Percentiles rank a stretch among this genome's conserved stretches.
phyloP scores from a whole-genome alignment of 1,140 invertebrate genomes.

The Drosophila subpulchrella region DNA sequence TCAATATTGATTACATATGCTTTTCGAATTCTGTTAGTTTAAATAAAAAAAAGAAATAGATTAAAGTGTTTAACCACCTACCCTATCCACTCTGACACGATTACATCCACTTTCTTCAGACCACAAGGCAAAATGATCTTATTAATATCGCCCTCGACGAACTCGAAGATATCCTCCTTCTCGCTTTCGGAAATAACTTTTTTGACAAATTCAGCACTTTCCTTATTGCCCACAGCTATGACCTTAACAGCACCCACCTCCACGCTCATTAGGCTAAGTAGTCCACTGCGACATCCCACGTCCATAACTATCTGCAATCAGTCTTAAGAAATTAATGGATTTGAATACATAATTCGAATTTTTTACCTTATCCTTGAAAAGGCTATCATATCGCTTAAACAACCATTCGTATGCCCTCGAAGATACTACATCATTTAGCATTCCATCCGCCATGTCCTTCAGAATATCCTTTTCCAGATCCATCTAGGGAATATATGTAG shows the following conservation, averaged over 20 bases:
- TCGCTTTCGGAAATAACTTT: constrained; percentile 17
- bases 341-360: neutral
- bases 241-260: constrained; percentile 48
- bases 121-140: constrained; percentile 37
- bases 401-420: constrained; percentile 31
- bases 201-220: constrained; percentile 22
- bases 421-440: constrained; percentile 34
- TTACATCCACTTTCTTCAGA: constrained; percentile 52
- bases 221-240: constrained; percentile 41
- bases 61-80: neutral
- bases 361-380: constrained; percentile 53
- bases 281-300: constrained; percentile 61
- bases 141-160: constrained; percentile 26
- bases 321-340: neutral
- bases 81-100: constrained; percentile 66
- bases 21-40: too few relatives aligned
- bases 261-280: constrained; percentile 47
- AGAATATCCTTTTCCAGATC: constrained; percentile 9
- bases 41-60: neutral
- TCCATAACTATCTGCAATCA: constrained; percentile 52
- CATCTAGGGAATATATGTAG: neutral
- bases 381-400: constrained; percentile 6
- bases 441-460: constrained; percentile 9
- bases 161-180: constrained; percentile 35
- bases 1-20: too few relatives aligned